A percentile compares a stretch with the other conserved stretches of the same genome.
phyloP scores from a whole-genome alignment of 2,888 invertebrate genomes.

The Pachycephus smyrnensis region DNA sequence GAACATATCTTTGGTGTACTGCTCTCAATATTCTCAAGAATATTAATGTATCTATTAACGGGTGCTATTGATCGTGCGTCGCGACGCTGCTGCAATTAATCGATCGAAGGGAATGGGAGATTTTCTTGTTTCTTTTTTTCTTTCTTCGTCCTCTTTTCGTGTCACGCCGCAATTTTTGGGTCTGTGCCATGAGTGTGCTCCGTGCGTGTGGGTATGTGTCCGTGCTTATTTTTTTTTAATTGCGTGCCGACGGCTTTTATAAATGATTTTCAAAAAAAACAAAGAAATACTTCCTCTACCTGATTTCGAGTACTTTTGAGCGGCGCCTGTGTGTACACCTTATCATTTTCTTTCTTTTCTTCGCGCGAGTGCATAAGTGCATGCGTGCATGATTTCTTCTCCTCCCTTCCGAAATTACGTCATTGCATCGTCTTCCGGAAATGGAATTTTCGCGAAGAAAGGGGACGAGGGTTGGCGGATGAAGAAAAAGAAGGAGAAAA shows the following conservation, averaged over 20 bases:
- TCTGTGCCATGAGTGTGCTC: too few species aligned
- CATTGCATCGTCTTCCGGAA: not conserved
- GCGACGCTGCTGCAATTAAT: constrained; percentile 64
- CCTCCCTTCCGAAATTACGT: not conserved
- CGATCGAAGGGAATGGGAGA: constrained; percentile 34
- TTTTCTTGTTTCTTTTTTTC: constrained; percentile 20
- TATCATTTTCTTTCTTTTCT: not conserved
- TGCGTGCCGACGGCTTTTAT: not conserved
- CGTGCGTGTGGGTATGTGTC: not conserved
- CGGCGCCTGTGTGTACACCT: too few species aligned
- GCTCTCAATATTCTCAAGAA: constrained; percentile 54
- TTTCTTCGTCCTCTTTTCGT: constrained; percentile 17
- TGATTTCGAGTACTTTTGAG: too few species aligned
- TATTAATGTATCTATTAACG: constrained; percentile 68
- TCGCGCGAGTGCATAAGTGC: not conserved
- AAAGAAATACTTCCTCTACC: too few species aligned
- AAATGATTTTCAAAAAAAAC: too few species aligned
- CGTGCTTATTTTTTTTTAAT: not conserved
- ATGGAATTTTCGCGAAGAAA: not conserved
- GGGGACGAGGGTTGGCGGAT: not conserved
- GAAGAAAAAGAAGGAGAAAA: too few species aligned
- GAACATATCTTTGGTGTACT: constrained; percentile 60
- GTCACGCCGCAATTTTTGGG: not conserved
- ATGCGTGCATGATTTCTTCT: not conserved
- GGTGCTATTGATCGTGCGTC: constrained; percentile 41